These are phyloP conservation scores for Muntiacus reevesi DNA, from an alignment of 2,113 vertebrate species.

Conservation along the genomic window DNA sequence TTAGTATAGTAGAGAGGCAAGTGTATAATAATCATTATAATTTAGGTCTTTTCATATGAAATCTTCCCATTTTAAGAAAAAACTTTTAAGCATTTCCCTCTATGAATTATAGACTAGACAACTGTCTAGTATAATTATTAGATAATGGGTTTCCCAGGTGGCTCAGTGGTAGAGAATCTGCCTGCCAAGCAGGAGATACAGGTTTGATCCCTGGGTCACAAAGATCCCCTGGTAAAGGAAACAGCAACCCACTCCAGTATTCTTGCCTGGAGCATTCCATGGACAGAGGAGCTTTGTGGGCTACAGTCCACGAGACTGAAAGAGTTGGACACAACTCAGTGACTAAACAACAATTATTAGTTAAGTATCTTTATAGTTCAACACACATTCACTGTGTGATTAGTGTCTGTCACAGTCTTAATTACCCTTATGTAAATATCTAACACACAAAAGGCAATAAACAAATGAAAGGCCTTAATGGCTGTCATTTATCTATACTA, in stretches of 20 bases:
- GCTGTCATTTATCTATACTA: not conserved
- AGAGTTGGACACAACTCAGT: not conserved
- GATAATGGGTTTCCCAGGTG: not conserved
- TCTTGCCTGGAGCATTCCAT: not conserved
- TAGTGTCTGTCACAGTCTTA: not conserved
- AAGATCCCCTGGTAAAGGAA: not conserved
- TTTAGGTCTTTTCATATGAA: slow-evolving; percentile 36
- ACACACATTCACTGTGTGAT: not conserved
- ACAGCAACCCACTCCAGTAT: not conserved
- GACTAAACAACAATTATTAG: not conserved
- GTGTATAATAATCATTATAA: not conserved
- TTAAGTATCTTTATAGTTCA: not conserved
- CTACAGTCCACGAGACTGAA: not conserved
- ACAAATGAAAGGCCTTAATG: not conserved
- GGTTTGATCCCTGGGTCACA: not conserved
- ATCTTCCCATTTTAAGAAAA: slow-evolving; percentile 30
- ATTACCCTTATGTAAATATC: not conserved
- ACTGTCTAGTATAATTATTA: not conserved
- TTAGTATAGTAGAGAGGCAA: not conserved
- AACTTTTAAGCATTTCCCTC: not conserved
- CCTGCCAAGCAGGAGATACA: not conserved
- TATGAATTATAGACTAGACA: not conserved
- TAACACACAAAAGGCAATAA: slow-evolving; percentile 18
- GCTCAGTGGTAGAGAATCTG: not conserved
- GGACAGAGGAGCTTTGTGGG: not conserved